Evolutionary conservation across 1,140 invertebrate genomes (phyloP), one percentile per base, ranked within the genome.

Genomic region (Penaeus vannamei): DNA sequence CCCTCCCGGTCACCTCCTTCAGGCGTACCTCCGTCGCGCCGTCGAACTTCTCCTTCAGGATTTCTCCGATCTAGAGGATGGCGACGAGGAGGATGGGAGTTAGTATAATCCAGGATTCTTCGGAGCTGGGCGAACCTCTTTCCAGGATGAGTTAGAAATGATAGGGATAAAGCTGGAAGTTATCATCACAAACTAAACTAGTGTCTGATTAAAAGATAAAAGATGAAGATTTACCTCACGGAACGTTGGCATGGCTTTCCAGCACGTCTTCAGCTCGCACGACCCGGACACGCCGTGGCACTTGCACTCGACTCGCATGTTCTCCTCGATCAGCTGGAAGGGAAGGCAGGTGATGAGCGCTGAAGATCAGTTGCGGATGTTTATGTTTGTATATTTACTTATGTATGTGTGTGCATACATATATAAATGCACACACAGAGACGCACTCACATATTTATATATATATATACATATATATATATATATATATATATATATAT

Each of bases 231-330:
- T 94, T 14, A 94, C 93, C 84, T 94, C 92, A 53, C 93, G 92
- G 91, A 94, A 94, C 7, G 93, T 92, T 53, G 93, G 93, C 93
- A 94, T 93, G 32, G 93, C 93, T 59, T 93, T 92, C 94, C 94
- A 94, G 91, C 94, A 94, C 0, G 94, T 94, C 60, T 93, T 92
- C 20, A 94, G 91, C 17, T 94, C 93, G 88, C 94, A 94, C 19
- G 94, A 94, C 0, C 94, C 94, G 66, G 93, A 94, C 22, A 94
- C 94, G 12, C 94, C 94, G 89, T 94, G 94, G 91, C 94, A 94
- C 91, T 94, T 94, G 91, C 94, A 94, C 89, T 93, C 92, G 77
- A 94, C 91, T 69, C 93, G 93, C 92, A 94, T 93, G 91, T 93
- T 93, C 20, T 91, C 77, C 87, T 92, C 92, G 61, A 93, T 86